Base-by-base conservation (phyloP, 2,797 vertebrate genomes). In the Ctenosaura bakeri region DNA sequence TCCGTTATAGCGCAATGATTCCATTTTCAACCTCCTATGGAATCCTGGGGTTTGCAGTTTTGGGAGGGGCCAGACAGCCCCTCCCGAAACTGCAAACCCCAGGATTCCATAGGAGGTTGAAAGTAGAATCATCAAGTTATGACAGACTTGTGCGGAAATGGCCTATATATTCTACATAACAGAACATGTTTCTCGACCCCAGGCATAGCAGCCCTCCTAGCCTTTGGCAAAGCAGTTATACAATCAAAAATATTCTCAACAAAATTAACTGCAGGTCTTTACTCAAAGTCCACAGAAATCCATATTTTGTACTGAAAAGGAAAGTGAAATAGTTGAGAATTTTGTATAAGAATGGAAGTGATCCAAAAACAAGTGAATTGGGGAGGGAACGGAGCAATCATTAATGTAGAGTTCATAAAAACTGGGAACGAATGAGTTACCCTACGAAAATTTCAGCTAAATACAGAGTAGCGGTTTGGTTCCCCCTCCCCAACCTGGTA, bases 401-500 rank as follows among this genome's bases (percentile, higher is more conserved):
- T 92, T 64, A 83, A 52, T 90, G 6, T 54, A 38, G 26, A 88
- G 20, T 85, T 92, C 6, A 80, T 71, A 73, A 89, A 29, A 92
- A 86, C 83, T 4, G 10, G 24, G 1, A 1, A 54, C 2, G 56
- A 24, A 81, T 24, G 71, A 87, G 9, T 83, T 46, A n/a, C 20
- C 16, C 5, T 20, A 26, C 24, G 0, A 18, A 22, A 85, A 85
- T 10, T 73, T 83, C 90, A 91, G 91, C 92, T 5, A 80, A 90
- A 95, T 59, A 22, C 62, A 83, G 8, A 69, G 54, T 69, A 29
- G 66, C 26, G 10, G 66, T 66, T 9, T 66, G 3, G 2, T 64
- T 3, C 3, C 42, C 32, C 13, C 12, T 87, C 32, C 13, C 12
- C 87, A 1, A 42, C 42, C 42, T 3, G 3, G 42, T 86, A 54